These are phyloP conservation scores for Etia nguti DNA, from an alignment of 2,113 vertebrate genomes.

Conservation along the genomic window DNA sequence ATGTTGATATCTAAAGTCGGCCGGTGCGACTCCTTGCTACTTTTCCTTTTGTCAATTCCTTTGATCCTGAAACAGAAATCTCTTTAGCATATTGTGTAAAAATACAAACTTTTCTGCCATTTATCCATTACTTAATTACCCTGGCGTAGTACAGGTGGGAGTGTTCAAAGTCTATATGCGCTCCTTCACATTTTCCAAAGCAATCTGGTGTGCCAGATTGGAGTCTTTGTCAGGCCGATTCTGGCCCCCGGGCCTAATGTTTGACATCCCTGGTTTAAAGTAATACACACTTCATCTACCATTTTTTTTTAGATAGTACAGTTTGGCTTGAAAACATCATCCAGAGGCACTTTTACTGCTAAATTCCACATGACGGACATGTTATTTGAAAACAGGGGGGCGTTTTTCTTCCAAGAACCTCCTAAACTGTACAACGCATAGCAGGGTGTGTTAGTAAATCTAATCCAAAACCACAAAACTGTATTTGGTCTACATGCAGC, in stretches of 20 bases:
- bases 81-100: neutral
- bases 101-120: neutral
- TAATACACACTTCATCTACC: neutral
- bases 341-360: neutral
- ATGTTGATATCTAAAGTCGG: conserved; percentile 25
- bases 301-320: neutral
- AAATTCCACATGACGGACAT: neutral
- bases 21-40: neutral
- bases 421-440: conserved; percentile 20
- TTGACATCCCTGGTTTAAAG: neutral
- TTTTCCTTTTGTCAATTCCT: neutral
- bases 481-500: conserved; percentile 29
- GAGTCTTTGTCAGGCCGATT: neutral
- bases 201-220: neutral
- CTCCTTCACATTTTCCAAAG: neutral
- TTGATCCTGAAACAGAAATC: neutral
- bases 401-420: conserved; percentile 44
- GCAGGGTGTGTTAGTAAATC: conserved; percentile 39
- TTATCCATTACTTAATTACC: neutral
- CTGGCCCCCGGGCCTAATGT: neutral
- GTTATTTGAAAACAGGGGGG: conserved; percentile 23
- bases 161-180: neutral
- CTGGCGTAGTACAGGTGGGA: neutral
- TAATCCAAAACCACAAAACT: conserved; percentile 50
- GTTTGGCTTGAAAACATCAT: neutral